A percentile compares a stretch with the other conserved stretches of the same genome.
Evolutionary conservation across 2,113 vertebrate genomes (phyloP).

Genomic region (Piprites chloris): DNA sequence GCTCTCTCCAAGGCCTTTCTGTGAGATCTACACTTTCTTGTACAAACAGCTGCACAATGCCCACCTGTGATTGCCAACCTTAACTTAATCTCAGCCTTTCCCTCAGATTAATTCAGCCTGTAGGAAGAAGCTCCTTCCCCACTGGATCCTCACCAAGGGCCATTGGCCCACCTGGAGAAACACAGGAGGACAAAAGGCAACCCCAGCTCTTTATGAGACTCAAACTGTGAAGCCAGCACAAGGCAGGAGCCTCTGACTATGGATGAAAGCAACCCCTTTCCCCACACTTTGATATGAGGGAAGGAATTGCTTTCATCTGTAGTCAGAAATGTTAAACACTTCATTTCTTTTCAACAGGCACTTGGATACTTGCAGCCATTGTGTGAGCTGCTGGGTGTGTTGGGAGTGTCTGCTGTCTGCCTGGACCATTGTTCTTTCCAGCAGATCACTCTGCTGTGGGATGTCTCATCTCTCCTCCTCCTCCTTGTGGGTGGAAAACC

Average conservation of each 20-base stretch:
- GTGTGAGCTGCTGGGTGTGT: background rate
- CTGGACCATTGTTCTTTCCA: background rate
- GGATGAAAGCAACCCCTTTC: background rate
- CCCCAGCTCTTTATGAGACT: background rate
- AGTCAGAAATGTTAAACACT: background rate
- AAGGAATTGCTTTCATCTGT: background rate
- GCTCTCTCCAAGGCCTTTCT: background rate
- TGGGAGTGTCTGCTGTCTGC: background rate
- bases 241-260: background rate
- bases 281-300: background rate
- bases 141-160: background rate
- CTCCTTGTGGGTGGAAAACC: background rate
- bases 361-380: background rate
- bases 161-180: background rate
- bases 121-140: background rate
- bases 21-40: background rate
- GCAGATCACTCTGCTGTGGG: background rate
- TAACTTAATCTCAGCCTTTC: background rate
- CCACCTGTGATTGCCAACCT: background rate
- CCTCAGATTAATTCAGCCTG: background rate
- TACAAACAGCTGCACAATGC: background rate
- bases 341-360: background rate
- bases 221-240: accelerated
- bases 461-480: background rate
- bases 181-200: background rate